Base-by-base conservation (phyloP, 2,797 vertebrate genomes). In the Semotilus atromaculatus region DNA sequence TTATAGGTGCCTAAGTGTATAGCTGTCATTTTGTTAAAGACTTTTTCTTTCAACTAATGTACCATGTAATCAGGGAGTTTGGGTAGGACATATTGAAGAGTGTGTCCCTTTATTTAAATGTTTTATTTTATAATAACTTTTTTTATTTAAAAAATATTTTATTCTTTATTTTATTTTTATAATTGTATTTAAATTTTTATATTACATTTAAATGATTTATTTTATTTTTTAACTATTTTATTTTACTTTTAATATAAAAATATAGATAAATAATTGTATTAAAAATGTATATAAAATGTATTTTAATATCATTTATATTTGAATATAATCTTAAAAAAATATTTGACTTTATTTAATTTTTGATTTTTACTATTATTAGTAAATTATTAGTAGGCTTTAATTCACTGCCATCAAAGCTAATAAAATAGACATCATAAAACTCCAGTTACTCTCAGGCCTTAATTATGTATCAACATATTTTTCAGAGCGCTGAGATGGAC, bases 401-500 rank as follows among this genome's bases (percentile, higher is more conserved):
- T 10, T 53, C 29, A 1, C 29, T 51, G 26, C 29, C 13, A 6
- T 60, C 74, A 36, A 60, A 76, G 7, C 53, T 60, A 40, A 60
- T n/a, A 7, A 29, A 64, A 5, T 18, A n/a, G 31, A 38, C 1
- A 0, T 55, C 6, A 38, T 40, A 60, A 77, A 77, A 18, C 36
- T 40, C 34, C 7, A 58, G 1, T 76, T 58, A 58, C 23, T 78
- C 36, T 26, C 21, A 62, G 36, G 43, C 21, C 34, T 38, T 7
- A 78, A 21, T 78, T 29, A 19, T 36, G 11, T 1, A 29, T 70
- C 19, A 21, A 18, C 16, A 5, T 8, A 21, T 51, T 53, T 51
- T 88, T 60, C 89, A 99, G 98, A 98, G 97, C 36, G 97, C 98
- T 88, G 98, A 99, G 90, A 93, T 99, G 91, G 97, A 98, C 89